Evolutionary conservation across 2,113 vertebrate genomes (phyloP), one percentile per base, ranked within the genome.

Genomic region (human (Homo sapiens)): DNA sequence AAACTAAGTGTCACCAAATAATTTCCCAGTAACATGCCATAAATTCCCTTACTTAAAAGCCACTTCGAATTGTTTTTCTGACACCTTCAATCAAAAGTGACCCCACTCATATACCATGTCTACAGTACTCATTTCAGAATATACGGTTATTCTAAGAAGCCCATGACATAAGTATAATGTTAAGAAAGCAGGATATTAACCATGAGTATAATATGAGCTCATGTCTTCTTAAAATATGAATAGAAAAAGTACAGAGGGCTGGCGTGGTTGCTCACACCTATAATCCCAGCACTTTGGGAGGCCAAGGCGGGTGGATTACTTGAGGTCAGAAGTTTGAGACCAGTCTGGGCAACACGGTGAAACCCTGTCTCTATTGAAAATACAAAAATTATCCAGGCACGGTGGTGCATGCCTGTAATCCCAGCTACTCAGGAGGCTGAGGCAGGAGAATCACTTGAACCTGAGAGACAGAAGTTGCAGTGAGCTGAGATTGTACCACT

Each of bases 111-210:
- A 80, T 6, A 68, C 43, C 17, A 55, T 68, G 38, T 78, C 8
- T 70, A 82, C 2, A 79, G n/a, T 48, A 59, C 70, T 73, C 52
- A 27, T 12, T 94, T 96, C 20, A 87, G 75, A 92, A 88, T 64
- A 70, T 25, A 90, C 9, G 5, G 16, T 90, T 38, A 75, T 50
- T 88, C 4, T 75, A 96, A 50, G 35, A 83, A 89, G 48, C 25
- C 35, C 45, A 68, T 27, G n/a, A 83, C 40, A 78, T 50, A 35
- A 25, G n/a, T 79, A 61, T 14, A 80, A 84, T 83, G 83, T 50
- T 90, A 94, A 89, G 35, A 73, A 92, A 80, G 40, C 40, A 88
- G 27, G 32, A 57, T 75, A 72, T 90, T 93, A 95, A 72, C 61
- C 25, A 79, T 35, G 17, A 82, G 68, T 90, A 64, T 23, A 82